phyloP scores from a whole-genome alignment of 2,797 vertebrate species.

The Tangara arthus region DNA sequence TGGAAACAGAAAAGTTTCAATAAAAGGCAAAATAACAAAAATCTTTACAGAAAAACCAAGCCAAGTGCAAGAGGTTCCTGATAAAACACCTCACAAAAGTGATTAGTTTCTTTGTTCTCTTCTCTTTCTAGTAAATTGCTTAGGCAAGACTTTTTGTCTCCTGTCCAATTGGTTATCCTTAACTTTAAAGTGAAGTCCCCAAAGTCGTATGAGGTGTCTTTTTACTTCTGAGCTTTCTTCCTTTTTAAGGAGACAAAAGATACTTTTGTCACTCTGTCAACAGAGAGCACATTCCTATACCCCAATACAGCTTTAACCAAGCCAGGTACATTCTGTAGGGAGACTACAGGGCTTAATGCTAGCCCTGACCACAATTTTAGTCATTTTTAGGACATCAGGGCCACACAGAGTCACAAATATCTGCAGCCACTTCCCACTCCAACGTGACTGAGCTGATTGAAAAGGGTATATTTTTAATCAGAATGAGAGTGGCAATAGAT shows the following conservation, averaged over 20 bases:
- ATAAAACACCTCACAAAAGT: not conserved
- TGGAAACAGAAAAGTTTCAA: not conserved
- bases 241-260: not conserved
- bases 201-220: not conserved
- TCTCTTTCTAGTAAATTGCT: not conserved
- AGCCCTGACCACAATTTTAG: not conserved
- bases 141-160: not conserved
- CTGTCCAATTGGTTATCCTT: not conserved
- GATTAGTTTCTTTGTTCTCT: not conserved
- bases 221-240: not conserved
- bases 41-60: not conserved
- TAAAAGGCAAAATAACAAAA: not conserved
- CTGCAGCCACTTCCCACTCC: not conserved
- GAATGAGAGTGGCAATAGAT: not conserved
- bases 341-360: not conserved
- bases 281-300: not conserved
- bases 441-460: not conserved
- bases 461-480: not conserved
- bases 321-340: not conserved
- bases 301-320: rapidly evolving
- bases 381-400: not conserved
- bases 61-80: not conserved
- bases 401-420: not conserved
- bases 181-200: not conserved
- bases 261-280: not conserved